Evolutionary conservation across 2,888 invertebrate genomes (phyloP).

Genomic region (Philereme vetulata): DNA sequence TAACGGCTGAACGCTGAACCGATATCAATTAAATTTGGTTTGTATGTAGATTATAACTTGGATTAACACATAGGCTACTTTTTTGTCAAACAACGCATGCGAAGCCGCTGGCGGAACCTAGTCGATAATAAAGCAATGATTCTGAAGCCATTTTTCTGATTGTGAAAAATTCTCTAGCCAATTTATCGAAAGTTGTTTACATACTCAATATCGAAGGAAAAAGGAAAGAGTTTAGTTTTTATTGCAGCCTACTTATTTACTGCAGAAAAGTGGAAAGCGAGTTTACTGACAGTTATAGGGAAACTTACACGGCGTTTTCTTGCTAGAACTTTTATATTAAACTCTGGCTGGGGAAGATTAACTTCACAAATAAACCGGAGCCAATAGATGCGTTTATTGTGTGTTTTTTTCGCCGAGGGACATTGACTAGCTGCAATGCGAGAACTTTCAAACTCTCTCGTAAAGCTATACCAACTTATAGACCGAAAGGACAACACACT

Average conservation of each 20-base stretch:
- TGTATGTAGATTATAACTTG: too few relatives aligned
- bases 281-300: slow-evolving; percentile 31
- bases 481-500: neutral
- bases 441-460: slow-evolving; percentile 10
- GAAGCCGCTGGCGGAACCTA: too few relatives aligned
- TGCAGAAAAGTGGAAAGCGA: slow-evolving; percentile 10
- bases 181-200: slow-evolving; percentile 25
- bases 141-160: slow-evolving; percentile 29
- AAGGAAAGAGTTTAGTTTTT: slow-evolving; percentile 8
- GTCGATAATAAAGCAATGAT: slow-evolving; percentile 37
- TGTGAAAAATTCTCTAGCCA: slow-evolving; percentile 31
- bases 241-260: neutral
- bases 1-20: too few relatives aligned
- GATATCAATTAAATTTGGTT: too few relatives aligned
- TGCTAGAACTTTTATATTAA: slow-evolving; percentile 50
- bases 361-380: slow-evolving; percentile 23
- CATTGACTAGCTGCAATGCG: neutral
- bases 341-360: slow-evolving; percentile 29
- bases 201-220: neutral
- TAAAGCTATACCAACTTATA: slow-evolving; percentile 1
- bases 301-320: slow-evolving; percentile 28
- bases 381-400: slow-evolving; percentile 22
- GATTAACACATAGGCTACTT: too few relatives aligned
- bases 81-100: too few relatives aligned
- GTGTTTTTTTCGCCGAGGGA: slow-evolving; percentile 5